Evolutionary conservation across 2,797 vertebrate species (phyloP).

Genomic region (Allobates femoralis): DNA sequence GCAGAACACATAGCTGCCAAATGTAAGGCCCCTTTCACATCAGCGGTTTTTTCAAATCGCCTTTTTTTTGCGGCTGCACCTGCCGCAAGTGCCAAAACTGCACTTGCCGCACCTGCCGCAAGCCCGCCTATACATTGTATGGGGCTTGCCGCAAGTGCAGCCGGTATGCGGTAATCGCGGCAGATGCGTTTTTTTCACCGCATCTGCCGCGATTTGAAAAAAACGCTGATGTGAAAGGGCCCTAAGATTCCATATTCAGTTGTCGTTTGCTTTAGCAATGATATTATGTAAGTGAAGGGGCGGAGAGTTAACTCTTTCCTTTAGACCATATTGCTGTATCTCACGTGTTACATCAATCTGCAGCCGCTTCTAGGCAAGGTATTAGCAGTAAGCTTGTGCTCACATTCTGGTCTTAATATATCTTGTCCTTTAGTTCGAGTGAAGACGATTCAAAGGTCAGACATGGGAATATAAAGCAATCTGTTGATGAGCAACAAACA

Average conservation of each 20-base stretch:
- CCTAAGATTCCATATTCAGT: background rate
- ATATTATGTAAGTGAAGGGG: background rate
- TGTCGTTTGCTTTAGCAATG: background rate
- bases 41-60: too few relatives aligned
- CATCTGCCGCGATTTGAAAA: too few relatives aligned
- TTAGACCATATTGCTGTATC: background rate
- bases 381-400: slow-evolving; percentile 50
- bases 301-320: slow-evolving; percentile 7
- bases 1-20: background rate
- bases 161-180: too few relatives aligned
- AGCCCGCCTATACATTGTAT: too few relatives aligned
- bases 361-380: slow-evolving; percentile 17
- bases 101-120: too few relatives aligned
- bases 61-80: too few relatives aligned
- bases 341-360: background rate
- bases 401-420: slow-evolving; percentile 58
- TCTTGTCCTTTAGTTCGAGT: slow-evolving; percentile 48
- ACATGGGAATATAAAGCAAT: slow-evolving; percentile 43
- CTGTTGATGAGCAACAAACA: slow-evolving; percentile 20
- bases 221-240: too few relatives aligned
- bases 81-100: too few relatives aligned
- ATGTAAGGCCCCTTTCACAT: too few relatives aligned
- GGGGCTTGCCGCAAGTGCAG: too few relatives aligned
- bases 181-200: too few relatives aligned
- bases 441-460: slow-evolving; percentile 56